These are phyloP conservation scores for Leptopterna dolabrata DNA, from an alignment of 2,888 invertebrate species.

Conservation along the genomic window DNA sequence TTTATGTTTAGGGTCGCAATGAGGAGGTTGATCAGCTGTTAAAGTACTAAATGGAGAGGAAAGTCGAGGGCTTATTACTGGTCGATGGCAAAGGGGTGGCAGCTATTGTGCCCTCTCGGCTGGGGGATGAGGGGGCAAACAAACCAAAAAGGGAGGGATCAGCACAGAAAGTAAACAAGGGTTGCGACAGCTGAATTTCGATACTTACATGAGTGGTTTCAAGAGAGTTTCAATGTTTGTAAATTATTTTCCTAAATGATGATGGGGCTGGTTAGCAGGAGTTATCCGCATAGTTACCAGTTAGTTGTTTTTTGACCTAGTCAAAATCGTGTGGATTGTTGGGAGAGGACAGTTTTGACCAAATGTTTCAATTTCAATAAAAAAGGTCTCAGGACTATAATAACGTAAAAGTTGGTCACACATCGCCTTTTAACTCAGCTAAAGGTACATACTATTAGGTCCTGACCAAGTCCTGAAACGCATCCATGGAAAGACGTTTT, in stretches of 20 bases:
- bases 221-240: neutral
- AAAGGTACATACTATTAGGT: too few relatives aligned
- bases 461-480: too few relatives aligned
- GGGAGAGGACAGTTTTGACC: too few relatives aligned
- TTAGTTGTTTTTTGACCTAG: too few relatives aligned
- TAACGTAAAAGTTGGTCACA: too few relatives aligned
- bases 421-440: too few relatives aligned
- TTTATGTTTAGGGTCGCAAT: neutral
- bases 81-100: slow-evolving; percentile 33
- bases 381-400: too few relatives aligned
- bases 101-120: slow-evolving; percentile 19
- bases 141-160: slow-evolving; percentile 17
- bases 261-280: neutral
- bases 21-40: slow-evolving; percentile 32
- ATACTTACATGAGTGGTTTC: neutral
- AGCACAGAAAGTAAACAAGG: slow-evolving; percentile 37
- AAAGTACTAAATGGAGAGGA: slow-evolving; percentile 33
- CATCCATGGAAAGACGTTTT: too few relatives aligned
- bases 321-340: too few relatives aligned
- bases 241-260: neutral
- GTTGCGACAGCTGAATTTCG: slow-evolving; percentile 15
- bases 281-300: too few relatives aligned
- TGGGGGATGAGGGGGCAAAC: neutral
- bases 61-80: slow-evolving; percentile 30
- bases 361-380: too few relatives aligned